phyloP scores from a whole-genome alignment of 2,797 vertebrate genomes.

The Stomatorhinus walkeri region DNA sequence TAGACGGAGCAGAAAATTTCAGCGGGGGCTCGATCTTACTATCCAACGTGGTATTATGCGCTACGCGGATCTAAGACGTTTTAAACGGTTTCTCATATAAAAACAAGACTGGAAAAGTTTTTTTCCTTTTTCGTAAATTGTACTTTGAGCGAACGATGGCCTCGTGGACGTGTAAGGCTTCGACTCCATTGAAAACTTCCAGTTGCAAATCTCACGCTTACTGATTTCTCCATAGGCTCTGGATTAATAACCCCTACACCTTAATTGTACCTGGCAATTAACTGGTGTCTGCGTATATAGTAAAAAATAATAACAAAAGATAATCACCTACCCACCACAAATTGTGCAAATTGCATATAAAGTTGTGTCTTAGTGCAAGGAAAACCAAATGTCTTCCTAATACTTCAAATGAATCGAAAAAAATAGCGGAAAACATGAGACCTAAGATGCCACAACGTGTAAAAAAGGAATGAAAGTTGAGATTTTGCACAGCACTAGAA shows the following conservation, averaged over 20 bases:
- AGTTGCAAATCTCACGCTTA: neutral
- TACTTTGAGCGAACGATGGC: neutral
- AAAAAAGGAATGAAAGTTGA: neutral
- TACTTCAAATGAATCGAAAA: neutral
- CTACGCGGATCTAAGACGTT: neutral
- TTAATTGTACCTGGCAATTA: neutral
- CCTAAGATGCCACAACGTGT: neutral
- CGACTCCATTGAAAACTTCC: neutral
- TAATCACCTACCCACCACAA: neutral
- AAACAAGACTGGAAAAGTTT: neutral
- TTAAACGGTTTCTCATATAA: neutral
- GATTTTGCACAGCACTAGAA: neutral
- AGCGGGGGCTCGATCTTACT: neutral
- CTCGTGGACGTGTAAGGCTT: neutral
- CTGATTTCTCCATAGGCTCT: neutral
- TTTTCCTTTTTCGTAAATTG: neutral
- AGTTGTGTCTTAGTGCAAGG: neutral
- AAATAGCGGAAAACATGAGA: neutral
- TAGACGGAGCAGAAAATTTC: constrained; percentile 1
- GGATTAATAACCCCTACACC: neutral
- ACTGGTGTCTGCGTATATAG: neutral
- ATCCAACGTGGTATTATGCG: neutral
- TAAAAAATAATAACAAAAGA: neutral
- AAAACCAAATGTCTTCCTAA: neutral
- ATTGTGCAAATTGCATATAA: too few species aligned